Evolutionary conservation across 2,888 invertebrate genomes (phyloP).

Genomic region (Calephelis perditalis): DNA sequence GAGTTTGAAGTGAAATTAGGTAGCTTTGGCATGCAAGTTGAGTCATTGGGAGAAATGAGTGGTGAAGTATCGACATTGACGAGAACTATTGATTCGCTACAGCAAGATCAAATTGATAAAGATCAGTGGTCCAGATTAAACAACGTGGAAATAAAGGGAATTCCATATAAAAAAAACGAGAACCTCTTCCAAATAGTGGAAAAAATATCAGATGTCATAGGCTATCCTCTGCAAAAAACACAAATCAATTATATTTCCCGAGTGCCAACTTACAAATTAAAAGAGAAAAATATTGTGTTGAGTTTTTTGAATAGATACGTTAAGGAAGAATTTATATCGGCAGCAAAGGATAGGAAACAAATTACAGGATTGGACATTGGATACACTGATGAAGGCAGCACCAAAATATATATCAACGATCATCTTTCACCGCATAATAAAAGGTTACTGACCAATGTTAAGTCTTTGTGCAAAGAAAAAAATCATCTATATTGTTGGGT

Average conservation of each 20-base stretch:
- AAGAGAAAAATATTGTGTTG: conserved; percentile 22
- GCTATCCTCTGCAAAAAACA: not conserved
- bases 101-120: not conserved
- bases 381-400: not conserved
- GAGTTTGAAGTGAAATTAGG: not conserved
- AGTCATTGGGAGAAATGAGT: conserved; percentile 4
- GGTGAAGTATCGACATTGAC: conserved; percentile 7
- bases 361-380: not conserved
- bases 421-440: conserved; percentile 9
- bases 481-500: conserved; percentile 1
- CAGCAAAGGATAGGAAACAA: conserved; percentile 18
- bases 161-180: not conserved
- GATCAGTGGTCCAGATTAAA: conserved; percentile 12
- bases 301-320: conserved; percentile 24
- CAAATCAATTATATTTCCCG: conserved; percentile 23
- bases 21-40: not conserved
- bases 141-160: conserved; percentile 13
- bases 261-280: conserved; percentile 16
- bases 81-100: not conserved
- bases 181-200: not conserved
- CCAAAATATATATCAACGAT: conserved; percentile 11
- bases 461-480: not conserved
- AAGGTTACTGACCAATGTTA: not conserved
- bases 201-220: not conserved
- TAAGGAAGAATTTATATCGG: conserved; percentile 25